phyloP scores from a whole-genome alignment of 2,113 vertebrate species.

The Bolborhynchus lineola region DNA sequence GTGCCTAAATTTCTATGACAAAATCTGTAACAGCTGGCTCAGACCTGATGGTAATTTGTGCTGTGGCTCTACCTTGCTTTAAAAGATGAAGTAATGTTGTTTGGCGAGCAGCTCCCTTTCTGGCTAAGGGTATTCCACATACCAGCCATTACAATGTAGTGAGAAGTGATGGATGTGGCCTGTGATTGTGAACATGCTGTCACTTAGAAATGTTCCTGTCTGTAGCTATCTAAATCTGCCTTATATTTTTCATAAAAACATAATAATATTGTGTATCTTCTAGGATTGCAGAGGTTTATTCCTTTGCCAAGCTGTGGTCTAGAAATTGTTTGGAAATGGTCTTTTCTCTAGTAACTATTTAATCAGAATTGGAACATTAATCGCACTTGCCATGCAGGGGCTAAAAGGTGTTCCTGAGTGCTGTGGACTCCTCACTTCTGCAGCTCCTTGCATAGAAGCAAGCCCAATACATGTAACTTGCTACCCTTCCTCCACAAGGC shows the following conservation, averaged over 20 bases:
- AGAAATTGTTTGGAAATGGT: background rate
- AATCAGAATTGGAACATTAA: background rate
- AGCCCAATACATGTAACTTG: background rate
- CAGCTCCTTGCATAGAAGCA: background rate
- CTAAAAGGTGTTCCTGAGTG: background rate
- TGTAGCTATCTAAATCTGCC: background rate
- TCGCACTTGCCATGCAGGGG: background rate
- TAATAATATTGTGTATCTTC: background rate
- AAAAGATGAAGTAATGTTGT: background rate
- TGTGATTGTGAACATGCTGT: background rate
- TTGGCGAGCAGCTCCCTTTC: background rate
- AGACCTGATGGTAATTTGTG: background rate
- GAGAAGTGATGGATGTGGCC: background rate
- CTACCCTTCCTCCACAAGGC: background rate
- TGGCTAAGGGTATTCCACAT: background rate
- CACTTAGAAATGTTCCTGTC: background rate
- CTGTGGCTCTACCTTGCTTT: background rate
- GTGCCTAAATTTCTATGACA: background rate
- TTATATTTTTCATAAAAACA: background rate
- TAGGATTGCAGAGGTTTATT: background rate
- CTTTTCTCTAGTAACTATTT: background rate
- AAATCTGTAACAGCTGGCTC: background rate
- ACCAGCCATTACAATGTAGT: background rate
- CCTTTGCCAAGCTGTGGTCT: background rate
- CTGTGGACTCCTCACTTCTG: background rate